Evolutionary conservation across 37 sponge, comb jelly and placozoan species (phyloP).

Genomic region (Bolinopsis microptera): DNA sequence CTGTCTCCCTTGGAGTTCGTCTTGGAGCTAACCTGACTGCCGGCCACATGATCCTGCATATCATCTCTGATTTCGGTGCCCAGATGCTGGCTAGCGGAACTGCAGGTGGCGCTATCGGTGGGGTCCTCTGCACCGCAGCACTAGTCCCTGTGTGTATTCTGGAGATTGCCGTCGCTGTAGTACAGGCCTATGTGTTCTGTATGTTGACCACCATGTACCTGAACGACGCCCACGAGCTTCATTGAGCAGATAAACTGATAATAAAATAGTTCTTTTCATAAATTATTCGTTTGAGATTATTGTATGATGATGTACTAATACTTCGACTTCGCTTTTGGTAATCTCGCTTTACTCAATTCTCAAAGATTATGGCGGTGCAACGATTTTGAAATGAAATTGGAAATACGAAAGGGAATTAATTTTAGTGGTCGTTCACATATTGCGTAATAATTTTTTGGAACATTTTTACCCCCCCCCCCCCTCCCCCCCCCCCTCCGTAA

Average conservation of each 20-base stretch:
- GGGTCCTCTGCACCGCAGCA: conserved; percentile 15
- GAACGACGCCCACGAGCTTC: conserved; percentile 64
- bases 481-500: too few species aligned
- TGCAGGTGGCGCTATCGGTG: conserved; percentile 48
- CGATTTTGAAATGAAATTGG: too few species aligned
- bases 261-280: neutral
- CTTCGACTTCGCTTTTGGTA: neutral
- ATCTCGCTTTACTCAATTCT: too few species aligned
- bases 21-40: conserved; percentile 61
- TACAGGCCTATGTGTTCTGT: conserved; percentile 64
- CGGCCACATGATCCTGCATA: conserved; percentile 64
- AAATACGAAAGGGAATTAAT: too few species aligned
- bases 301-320: neutral
- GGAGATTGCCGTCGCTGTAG: conserved; percentile 49
- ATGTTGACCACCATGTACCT: conserved; percentile 67
- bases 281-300: neutral
- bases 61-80: conserved; percentile 65
- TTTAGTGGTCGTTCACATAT: too few species aligned
- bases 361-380: too few species aligned
- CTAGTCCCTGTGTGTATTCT: conserved; percentile 26
- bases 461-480: too few species aligned
- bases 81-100: conserved; percentile 62
- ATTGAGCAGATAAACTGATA: neutral
- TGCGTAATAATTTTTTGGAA: too few species aligned
- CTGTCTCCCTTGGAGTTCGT: conserved; percentile 61